phyloP scores from a whole-genome alignment of 2,113 vertebrate genomes.

The Ancistrus triradiatus region DNA sequence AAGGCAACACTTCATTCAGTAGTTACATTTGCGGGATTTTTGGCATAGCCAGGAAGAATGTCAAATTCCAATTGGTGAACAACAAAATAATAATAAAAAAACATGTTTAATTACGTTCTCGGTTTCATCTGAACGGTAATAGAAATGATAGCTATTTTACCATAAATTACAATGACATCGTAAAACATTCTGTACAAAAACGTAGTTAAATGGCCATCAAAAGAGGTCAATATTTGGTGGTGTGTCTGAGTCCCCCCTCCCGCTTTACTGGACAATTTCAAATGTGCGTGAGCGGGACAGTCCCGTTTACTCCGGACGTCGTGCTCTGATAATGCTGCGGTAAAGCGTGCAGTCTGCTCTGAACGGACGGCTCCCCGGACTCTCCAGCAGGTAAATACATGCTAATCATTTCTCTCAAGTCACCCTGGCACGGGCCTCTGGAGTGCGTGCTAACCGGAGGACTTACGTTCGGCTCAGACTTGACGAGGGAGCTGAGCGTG shows the following conservation, averaged over 20 bases:
- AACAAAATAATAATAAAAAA: conserved; percentile 61
- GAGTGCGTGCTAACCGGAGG: conserved; percentile 88
- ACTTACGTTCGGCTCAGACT: conserved; percentile 92
- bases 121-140: conserved; percentile 62
- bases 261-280: conserved; percentile 64
- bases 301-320: conserved; percentile 89
- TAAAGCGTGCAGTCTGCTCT: conserved; percentile 89
- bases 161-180: conserved; percentile 78
- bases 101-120: conserved; percentile 63
- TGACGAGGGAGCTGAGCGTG: conserved; percentile 89
- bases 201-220: conserved; percentile 68
- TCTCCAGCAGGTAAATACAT: conserved; percentile 97
- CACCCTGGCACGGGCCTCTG: conserved; percentile 91
- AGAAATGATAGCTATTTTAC: conserved; percentile 62
- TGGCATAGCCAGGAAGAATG: conserved; percentile 68
- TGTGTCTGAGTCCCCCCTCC: conserved; percentile 64
- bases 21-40: conserved; percentile 46
- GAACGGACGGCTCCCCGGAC: conserved; percentile 84
- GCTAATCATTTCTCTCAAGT: conserved; percentile 98
- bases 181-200: conserved; percentile 85
- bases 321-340: conserved; percentile 95
- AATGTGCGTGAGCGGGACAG: conserved; percentile 95
- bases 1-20: conserved; percentile 41
- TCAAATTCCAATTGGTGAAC: conserved; percentile 66
- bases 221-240: conserved; percentile 82